A percentile compares a stretch with the other conserved stretches of the same genome.
phyloP scores from a whole-genome alignment of 2,113 vertebrate genomes.

The Larimichthys polyactis region DNA sequence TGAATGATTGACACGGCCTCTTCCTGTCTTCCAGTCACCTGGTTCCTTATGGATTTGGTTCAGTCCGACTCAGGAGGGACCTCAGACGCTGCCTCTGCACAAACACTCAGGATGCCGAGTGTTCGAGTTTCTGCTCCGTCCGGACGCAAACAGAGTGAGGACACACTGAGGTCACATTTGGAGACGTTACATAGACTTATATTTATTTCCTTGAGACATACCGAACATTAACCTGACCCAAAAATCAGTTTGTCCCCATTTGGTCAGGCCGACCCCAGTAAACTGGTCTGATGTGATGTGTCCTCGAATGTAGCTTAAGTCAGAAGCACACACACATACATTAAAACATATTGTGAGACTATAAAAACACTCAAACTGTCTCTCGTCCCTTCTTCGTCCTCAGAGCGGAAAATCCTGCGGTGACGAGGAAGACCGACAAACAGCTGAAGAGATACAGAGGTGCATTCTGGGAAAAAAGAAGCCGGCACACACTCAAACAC shows the following conservation, averaged over 20 bases:
- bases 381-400: not conserved
- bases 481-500: constrained; percentile 41
- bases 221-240: too few species aligned
- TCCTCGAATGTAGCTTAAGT: too few species aligned
- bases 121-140: constrained; percentile 74
- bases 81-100: constrained; percentile 73
- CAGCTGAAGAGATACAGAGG: constrained; percentile 31
- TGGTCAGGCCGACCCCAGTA: too few species aligned
- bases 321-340: constrained; percentile 4
- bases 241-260: too few species aligned
- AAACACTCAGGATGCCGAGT: constrained; percentile 61
- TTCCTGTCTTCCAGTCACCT: constrained; percentile 71
- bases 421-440: constrained; percentile 26
- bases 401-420: not conserved
- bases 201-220: too few species aligned
- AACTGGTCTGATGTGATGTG: too few species aligned
- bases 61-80: constrained; percentile 69
- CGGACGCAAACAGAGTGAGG: constrained; percentile 52
- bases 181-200: too few species aligned
- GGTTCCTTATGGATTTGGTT: constrained; percentile 81
- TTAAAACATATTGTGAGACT: not conserved
- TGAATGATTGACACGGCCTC: not conserved
- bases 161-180: not conserved
- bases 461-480: constrained; percentile 73
- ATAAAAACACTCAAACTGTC: not conserved